phyloP scores from a whole-genome alignment of 2,113 vertebrate species.

The Mus spicilegus region DNA sequence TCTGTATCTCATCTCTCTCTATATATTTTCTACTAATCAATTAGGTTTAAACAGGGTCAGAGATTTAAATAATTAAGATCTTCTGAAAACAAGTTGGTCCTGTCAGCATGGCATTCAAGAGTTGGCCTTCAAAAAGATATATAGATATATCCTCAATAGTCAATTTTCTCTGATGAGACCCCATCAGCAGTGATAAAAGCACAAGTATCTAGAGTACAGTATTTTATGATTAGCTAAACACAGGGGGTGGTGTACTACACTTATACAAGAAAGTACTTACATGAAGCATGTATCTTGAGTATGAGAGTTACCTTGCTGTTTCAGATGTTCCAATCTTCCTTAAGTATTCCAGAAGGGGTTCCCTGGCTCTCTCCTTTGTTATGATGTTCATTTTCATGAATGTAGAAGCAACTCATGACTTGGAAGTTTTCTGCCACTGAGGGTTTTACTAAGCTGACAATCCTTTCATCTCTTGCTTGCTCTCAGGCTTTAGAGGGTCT shows the following conservation, averaged over 20 bases:
- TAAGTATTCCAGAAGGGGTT: neutral
- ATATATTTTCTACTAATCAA: neutral
- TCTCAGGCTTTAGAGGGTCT: neutral
- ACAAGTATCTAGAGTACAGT: neutral
- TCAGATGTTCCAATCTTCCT: neutral
- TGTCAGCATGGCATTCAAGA: slow-evolving; percentile 1
- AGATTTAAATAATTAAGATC: neutral
- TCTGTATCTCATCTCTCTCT: too few relatives aligned
- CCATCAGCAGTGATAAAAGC: neutral
- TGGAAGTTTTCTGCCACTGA: neutral
- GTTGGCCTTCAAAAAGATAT: neutral
- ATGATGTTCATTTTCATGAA: neutral
- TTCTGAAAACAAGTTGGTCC: neutral
- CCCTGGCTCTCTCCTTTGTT: neutral
- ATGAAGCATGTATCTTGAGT: neutral
- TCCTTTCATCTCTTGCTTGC: neutral
- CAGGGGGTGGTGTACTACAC: neutral
- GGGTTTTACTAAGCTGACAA: neutral
- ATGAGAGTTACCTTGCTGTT: neutral
- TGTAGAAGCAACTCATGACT: neutral
- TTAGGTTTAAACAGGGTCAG: slow-evolving; percentile 5
- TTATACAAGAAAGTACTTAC: neutral
- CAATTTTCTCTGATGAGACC: slow-evolving; percentile 24
- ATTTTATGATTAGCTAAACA: neutral
- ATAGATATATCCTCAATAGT: neutral